Evolutionary conservation across 2,113 vertebrate genomes (phyloP), one percentile per base, ranked within the genome.

Genomic region (Hippocampus mohnikei): DNA sequence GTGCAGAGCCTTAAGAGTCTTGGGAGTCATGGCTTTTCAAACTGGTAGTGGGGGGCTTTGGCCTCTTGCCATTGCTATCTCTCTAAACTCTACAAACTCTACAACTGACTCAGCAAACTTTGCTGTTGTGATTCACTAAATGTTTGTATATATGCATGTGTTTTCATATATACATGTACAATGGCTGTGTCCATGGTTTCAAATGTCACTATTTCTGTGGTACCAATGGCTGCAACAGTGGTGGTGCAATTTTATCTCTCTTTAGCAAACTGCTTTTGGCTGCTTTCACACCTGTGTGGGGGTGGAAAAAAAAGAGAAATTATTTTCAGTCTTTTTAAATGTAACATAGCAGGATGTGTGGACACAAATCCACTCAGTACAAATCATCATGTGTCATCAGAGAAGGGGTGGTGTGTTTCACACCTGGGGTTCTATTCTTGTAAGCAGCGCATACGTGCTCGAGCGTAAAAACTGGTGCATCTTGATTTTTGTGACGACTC

Each of bases 251-350:
- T 59, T 46, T 59, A 8, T 44, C 37, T 69, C 55, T 69, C n/a
- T 69, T 58, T 20, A 69, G 69, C 42, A 70, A 60, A 20, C 20
- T 70, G 69, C 13, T 70, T 46, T 8, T 33, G 56, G 42, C 25
- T 33, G 46, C 58, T 40, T 21, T 60, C 18, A 21, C 15, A 40
- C 50, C 66, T 67, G 66, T 33, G 42, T 29, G 16, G 46, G n/a
- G 27, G 44, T 29, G 18, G 48, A 21, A 5, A n/a, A 65, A 46
- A 64, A 65, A 44, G 12, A 12, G 21, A 55, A 21, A 37, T 64
- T 25, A 44, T 65, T 2, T 13, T 63, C 61, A 65, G 12, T 6
- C n/a, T 44, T 42, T 46, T 46, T 25, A 13, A 65, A 40, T 12
- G 12, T 16, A 27, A 48, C 37, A 48, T 21, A 16, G 33, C 10